These are phyloP conservation scores for Thereva unica DNA, from an alignment of 2,888 invertebrate species.

Conservation along the genomic window DNA sequence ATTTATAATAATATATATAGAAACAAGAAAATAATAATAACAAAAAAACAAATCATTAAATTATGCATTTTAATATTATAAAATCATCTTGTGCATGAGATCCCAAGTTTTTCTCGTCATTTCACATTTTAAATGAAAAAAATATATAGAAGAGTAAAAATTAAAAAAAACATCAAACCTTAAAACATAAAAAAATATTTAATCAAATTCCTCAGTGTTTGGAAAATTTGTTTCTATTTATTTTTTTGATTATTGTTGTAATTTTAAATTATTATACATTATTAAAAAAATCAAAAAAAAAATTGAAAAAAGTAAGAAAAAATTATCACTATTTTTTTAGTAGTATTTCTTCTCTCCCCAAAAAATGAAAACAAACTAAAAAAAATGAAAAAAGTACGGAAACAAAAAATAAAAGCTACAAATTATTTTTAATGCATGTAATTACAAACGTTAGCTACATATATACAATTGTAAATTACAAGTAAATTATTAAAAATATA, in stretches of 20 bases:
- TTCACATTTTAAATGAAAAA: no score
- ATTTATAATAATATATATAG: no score
- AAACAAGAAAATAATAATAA: no score
- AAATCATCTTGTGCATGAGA: no score
- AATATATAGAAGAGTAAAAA: no score
- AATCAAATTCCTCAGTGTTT: conserved; percentile 4
- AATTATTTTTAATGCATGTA: conserved; percentile 22
- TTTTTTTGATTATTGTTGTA: not conserved
- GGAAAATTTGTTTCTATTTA: not conserved
- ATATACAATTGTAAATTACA: conserved; percentile 26
- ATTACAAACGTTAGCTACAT: conserved; percentile 6
- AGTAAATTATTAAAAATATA: conserved; percentile 20
- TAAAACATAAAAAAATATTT: not conserved
- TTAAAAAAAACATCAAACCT: not conserved
- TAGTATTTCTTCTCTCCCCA: no score
- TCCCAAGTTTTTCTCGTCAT: no score
- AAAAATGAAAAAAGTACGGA: no score
- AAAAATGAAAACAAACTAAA: no score
- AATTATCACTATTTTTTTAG: no score
- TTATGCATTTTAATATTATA: not conserved
- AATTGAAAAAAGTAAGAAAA: not conserved
- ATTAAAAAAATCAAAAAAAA: conserved; percentile 16
- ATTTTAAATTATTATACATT: conserved; percentile 20
- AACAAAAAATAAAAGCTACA: not conserved
- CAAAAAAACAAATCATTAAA: no score